phyloP scores from a whole-genome alignment of 2,113 vertebrate genomes.

The Aleadryas rufinucha region DNA sequence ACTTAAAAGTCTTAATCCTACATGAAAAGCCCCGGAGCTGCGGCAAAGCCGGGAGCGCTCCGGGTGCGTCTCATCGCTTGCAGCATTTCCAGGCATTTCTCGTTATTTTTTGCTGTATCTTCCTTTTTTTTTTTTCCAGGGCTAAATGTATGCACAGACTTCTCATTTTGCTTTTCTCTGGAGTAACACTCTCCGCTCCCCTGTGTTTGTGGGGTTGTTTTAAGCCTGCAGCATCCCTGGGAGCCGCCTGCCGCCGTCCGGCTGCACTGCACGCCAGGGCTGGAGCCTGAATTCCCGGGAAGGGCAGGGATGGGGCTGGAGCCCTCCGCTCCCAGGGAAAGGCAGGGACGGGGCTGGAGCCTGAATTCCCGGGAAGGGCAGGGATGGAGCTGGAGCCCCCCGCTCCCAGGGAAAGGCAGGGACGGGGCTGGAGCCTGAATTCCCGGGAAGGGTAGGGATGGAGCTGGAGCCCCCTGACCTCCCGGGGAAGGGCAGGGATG shows the following conservation, averaged over 20 bases:
- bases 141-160: fast-evolving
- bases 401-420: neutral
- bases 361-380: no score
- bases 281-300: neutral
- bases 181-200: fast-evolving
- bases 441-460: neutral
- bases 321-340: no score
- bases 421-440: neutral
- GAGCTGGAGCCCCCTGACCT: neutral
- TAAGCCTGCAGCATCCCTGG: neutral
- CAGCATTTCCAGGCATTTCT: neutral
- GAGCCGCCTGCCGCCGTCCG: slow-evolving; percentile 21
- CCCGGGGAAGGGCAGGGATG: neutral
- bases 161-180: neutral
- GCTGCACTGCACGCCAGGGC: neutral
- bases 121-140: no score
- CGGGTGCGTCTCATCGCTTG: neutral
- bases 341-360: neutral
- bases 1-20: neutral
- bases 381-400: neutral
- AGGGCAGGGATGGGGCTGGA: neutral
- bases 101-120: neutral
- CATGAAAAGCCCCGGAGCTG: neutral
- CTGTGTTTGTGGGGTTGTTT: neutral
- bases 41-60: neutral